These are phyloP conservation scores for Periophthalmus modestus DNA, from an alignment of 2,113 vertebrate genomes.

Conservation along the genomic window DNA sequence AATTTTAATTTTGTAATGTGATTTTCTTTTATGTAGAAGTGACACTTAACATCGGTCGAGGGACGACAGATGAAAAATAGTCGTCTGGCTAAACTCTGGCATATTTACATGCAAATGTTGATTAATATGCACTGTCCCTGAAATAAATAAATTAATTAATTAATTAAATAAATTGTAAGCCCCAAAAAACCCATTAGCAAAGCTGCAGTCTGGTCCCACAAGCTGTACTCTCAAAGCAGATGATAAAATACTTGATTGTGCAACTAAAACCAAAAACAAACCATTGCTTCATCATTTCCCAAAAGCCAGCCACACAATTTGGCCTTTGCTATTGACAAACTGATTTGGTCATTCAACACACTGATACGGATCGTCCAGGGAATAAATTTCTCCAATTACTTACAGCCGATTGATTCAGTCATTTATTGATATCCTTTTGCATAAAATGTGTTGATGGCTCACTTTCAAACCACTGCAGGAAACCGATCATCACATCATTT, in stretches of 20 bases:
- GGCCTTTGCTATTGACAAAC: conserved; percentile 20
- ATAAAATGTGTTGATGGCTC: conserved; percentile 8
- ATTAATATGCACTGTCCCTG: too few species aligned
- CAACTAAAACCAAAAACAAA: conserved; percentile 51
- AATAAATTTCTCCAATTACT: conserved; percentile 1
- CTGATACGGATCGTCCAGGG: not conserved
- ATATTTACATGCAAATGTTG: too few species aligned
- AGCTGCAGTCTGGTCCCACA: not conserved
- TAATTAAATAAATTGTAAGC: too few species aligned
- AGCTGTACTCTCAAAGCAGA: conserved; percentile 25
- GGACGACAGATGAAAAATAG: too few species aligned
- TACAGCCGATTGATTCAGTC: not conserved
- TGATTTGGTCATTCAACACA: conserved; percentile 10
- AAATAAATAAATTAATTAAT: too few species aligned
- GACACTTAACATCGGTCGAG: too few species aligned
- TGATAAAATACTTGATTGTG: conserved; percentile 32
- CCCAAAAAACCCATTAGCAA: not conserved
- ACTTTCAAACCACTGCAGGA: conserved; percentile 9
- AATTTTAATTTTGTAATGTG: too few species aligned
- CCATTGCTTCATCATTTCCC: conserved; percentile 61
- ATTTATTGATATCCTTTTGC: conserved; percentile 5
- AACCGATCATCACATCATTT: not conserved
- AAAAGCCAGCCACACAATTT: conserved; percentile 33
- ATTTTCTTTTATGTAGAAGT: too few species aligned
- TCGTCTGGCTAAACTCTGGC: too few species aligned